These are phyloP conservation scores for Theonella swinhoei DNA, from an alignment of 37 sponge, comb jelly and placozoan genomes.

Conservation along the genomic window DNA sequence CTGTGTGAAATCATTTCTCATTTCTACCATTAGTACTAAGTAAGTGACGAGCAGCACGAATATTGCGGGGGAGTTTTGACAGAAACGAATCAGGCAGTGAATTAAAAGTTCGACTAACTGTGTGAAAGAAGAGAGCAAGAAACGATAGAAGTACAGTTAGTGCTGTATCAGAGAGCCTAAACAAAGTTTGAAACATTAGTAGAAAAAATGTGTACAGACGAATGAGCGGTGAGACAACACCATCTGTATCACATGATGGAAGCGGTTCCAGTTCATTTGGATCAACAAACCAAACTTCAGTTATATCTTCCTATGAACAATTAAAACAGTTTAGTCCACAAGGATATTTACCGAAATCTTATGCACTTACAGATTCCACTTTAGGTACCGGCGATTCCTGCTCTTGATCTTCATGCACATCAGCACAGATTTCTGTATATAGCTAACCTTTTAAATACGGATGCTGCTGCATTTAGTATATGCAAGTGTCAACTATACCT, in stretches of 20 bases:
- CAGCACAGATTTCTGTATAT: neutral
- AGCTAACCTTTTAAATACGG: neutral
- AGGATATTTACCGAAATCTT: no score
- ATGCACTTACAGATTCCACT: neutral
- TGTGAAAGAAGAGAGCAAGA: neutral
- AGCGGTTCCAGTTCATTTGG: neutral
- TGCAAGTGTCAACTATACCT: no score
- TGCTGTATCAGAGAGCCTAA: neutral
- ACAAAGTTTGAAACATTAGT: neutral
- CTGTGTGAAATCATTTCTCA: neutral
- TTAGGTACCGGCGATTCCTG: neutral
- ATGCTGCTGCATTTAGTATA: no score
- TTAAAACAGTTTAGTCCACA: no score
- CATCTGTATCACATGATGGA: neutral
- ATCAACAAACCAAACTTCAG: no score
- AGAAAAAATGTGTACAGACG: neutral
- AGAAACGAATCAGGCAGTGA: neutral
- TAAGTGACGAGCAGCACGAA: neutral
- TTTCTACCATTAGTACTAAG: neutral
- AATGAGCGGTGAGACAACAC: neutral
- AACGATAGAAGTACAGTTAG: neutral
- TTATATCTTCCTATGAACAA: no score
- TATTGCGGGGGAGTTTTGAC: conserved; percentile 2
- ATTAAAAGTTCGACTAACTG: neutral
- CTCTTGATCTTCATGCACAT: neutral